Conservation (phyloP, 2,888 invertebrate genomes). For the Aromia moschata region DNA sequence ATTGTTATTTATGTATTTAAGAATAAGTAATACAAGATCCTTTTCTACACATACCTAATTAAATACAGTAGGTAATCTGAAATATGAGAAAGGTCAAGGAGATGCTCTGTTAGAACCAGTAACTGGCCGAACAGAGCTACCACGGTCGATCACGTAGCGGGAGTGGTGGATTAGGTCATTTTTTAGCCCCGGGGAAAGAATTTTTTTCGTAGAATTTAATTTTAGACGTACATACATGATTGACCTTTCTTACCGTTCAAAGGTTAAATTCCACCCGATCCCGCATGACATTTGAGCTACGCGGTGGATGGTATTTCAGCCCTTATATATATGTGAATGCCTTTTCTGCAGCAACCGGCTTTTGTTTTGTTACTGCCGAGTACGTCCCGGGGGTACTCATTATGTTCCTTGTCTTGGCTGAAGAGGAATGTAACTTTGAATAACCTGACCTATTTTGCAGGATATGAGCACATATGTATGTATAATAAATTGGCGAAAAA, state of each 20-base stretch:
- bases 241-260: conserved; percentile 16
- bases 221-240: background rate
- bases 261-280: conserved; percentile 15
- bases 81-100: conserved; percentile 17
- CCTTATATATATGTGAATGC: conserved; percentile 26
- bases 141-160: background rate
- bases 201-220: background rate
- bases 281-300: conserved; percentile 32
- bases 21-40: background rate
- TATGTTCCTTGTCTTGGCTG: conserved; percentile 9
- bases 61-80: background rate
- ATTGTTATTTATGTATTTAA: background rate
- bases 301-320: conserved; percentile 21
- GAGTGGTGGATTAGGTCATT: conserved; percentile 11
- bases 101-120: conserved; percentile 8
- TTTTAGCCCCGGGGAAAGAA: conserved; percentile 3
- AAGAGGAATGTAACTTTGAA: background rate
- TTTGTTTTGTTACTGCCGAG: conserved; percentile 30
- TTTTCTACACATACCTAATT: background rate
- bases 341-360: conserved; percentile 30
- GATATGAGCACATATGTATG: too few relatives aligned
- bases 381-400: conserved; percentile 26
- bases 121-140: background rate
- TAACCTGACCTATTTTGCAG: conserved; percentile 2
- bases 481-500: too few relatives aligned